Evolutionary conservation across 2,113 vertebrate genomes (phyloP).

Genomic region (Panthera uncia): DNA sequence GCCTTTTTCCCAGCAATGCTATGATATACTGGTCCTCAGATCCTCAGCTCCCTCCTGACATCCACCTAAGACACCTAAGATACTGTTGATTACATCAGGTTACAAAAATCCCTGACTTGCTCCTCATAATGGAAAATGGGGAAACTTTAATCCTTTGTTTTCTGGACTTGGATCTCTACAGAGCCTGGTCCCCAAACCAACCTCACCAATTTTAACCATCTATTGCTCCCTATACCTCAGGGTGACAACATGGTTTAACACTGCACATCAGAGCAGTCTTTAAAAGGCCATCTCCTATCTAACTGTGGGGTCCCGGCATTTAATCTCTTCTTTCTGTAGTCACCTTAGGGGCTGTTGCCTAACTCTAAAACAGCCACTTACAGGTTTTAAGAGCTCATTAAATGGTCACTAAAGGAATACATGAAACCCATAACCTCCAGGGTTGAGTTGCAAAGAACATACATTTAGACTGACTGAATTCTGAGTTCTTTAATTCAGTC

Average conservation of each 20-base stretch:
- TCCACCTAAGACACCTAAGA: neutral
- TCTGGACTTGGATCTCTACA: neutral
- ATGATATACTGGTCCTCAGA: neutral
- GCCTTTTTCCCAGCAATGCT: neutral
- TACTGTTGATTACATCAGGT: neutral
- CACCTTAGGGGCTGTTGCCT: neutral
- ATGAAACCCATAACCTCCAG: constrained; percentile 29
- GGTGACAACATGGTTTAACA: constrained; percentile 1
- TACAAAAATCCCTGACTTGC: neutral
- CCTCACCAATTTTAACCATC: neutral
- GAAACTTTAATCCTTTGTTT: neutral
- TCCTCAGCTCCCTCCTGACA: neutral
- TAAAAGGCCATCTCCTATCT: constrained; percentile 34
- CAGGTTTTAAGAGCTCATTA: constrained; percentile 48
- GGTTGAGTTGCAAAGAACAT: neutral
- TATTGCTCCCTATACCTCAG: neutral
- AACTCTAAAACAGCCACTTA: neutral
- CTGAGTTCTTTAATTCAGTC: neutral
- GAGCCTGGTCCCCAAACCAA: neutral
- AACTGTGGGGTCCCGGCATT: neutral
- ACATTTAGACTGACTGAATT: neutral
- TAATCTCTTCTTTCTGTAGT: neutral
- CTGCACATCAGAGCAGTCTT: neutral
- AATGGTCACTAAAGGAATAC: constrained; percentile 26
- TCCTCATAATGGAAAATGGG: neutral